Percentiles rank a stretch among this genome's conserved stretches.
These are phyloP conservation scores for Brachionus calyciflorus DNA, from an alignment of 1,140 invertebrate species.

Conservation along the genomic window DNA sequence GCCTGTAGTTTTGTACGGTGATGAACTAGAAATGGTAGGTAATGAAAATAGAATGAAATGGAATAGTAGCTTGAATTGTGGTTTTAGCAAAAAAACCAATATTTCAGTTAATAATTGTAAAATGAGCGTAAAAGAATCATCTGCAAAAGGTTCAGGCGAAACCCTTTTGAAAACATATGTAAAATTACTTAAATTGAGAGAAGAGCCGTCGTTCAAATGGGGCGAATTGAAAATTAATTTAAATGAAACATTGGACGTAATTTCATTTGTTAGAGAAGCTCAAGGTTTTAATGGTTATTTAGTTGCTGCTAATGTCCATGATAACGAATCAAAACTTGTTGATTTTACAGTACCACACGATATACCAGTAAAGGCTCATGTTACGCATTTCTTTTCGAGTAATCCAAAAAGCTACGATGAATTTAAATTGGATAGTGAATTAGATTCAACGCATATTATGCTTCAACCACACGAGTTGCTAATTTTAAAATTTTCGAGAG, in stretches of 20 bases:
- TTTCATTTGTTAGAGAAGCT: conserved; percentile 32
- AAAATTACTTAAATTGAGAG: conserved; percentile 10
- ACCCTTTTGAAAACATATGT: neutral
- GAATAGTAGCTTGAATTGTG: neutral
- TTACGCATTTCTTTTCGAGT: neutral
- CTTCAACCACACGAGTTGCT: neutral
- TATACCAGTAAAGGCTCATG: neutral
- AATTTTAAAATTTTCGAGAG: neutral
- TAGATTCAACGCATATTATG: neutral
- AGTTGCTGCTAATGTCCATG: neutral
- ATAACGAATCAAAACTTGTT: neutral
- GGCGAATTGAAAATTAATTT: neutral
- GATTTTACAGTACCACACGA: neutral
- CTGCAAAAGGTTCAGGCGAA: neutral
- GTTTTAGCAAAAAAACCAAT: neutral
- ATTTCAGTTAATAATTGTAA: neutral
- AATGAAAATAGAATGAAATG: conserved; percentile 2
- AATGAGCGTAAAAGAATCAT: neutral
- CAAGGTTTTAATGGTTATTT: conserved; percentile 36
- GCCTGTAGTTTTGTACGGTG: conserved; percentile 37
- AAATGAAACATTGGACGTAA: neutral
- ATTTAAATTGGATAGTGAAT: neutral
- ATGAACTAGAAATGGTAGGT: neutral
- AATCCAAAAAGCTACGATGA: neutral
- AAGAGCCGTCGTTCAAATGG: conserved; percentile 32